These are phyloP conservation scores for Phallusia fumigata DNA, from an alignment of 23 tunicate species.

Conservation along the genomic window DNA sequence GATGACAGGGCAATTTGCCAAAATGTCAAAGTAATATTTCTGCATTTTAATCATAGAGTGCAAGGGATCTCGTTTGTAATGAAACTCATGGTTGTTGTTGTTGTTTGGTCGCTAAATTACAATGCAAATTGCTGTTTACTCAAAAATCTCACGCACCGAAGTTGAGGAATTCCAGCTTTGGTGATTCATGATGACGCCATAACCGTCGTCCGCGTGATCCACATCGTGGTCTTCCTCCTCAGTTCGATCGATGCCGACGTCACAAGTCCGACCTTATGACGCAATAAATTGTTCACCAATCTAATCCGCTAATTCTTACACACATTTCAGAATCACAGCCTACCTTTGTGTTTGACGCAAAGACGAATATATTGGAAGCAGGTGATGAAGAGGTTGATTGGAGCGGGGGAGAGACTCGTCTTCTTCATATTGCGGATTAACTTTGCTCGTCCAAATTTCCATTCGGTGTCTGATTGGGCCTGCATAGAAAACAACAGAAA, in stretches of 20 bases:
- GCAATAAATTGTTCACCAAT: neutral
- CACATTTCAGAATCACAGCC: neutral
- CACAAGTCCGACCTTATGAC: conserved; percentile 56
- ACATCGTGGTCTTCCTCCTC: conserved; percentile 24
- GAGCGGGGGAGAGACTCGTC: conserved; percentile 85
- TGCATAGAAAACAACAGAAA: conserved; percentile 2
- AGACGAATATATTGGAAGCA: conserved; percentile 49
- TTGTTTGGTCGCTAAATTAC: no score
- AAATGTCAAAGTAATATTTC: no score
- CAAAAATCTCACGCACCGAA: neutral
- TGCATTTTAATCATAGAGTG: no score
- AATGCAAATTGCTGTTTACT: neutral
- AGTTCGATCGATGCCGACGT: conserved; percentile 40
- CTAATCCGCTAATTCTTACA: neutral
- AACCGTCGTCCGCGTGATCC: neutral
- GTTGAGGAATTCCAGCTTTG: neutral
- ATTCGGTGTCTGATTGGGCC: conserved; percentile 94
- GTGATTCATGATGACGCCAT: neutral
- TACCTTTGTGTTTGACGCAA: conserved; percentile 33
- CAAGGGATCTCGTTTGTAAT: no score
- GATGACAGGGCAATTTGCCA: no score
- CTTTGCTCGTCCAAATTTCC: conserved; percentile 95
- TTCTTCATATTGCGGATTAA: conserved; percentile 88
- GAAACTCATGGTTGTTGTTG: no score
- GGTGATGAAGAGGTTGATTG: conserved; percentile 68